Base-by-base conservation (phyloP, 1,140 invertebrate genomes). In the Coptotermes formosanus region DNA sequence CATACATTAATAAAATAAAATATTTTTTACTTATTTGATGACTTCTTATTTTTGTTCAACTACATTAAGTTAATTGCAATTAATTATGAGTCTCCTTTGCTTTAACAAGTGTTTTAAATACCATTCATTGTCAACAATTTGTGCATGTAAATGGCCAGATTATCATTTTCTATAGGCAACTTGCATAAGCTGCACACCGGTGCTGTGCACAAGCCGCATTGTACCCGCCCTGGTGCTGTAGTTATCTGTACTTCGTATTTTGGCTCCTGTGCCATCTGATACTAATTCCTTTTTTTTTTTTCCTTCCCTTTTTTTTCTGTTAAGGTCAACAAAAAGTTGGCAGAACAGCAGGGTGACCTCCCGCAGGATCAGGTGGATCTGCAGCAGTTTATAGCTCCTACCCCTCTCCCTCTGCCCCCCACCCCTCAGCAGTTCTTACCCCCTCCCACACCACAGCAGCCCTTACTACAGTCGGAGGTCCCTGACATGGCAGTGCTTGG, bases 321-420 rank as follows among this genome's bases (percentile, higher is more conserved):
- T 38, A 44, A 87, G 86, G 43, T 84, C 23, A 84, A 81, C 52
- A 87, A 87, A 48, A 87, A 83, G 38, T 6, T 87, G 7, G 38
- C 86, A 45, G 86, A 87, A 11, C 83, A 38, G 11, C 25, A 45
- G 32, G 43, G 48, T 23, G 86, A 87, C 25, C n/a, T 85, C 0
- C 43, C 43, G 4, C 86, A 84, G 81, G 86, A 86, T 14, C n/a
- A 23, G 19, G 45, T 84, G 38, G 86, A 86, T 32, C 38, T 84
- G 45, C 82, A 83, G 45, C 82, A 86, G 81, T 82, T 85, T n/a
- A 85, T 87, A 44, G 48, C 81, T 45, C 86, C 86, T 23, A 85
- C 86, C 38, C 82, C 82, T 25, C 32, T 86, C 45, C 32, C 86
- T 25, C 86, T 82, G 23, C 86, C 86, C n/a, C 14, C 81, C n/a